A percentile compares a stretch with the other conserved stretches of the same genome.
phyloP scores from a whole-genome alignment of 1,140 invertebrate genomes.

The Penaeus indicus region DNA sequence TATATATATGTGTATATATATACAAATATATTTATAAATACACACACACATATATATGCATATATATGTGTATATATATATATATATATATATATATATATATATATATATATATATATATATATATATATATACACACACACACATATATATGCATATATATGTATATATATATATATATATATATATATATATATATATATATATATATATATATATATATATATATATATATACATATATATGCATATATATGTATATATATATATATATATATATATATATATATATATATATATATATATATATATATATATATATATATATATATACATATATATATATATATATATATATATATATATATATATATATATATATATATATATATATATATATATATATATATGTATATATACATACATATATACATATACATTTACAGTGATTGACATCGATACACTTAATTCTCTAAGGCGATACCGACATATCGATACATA shows the following conservation, averaged over 20 bases:
- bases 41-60: not conserved
- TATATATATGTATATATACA: conserved; percentile 38
- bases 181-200: conserved; percentile 34
- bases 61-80: conserved; percentile 5
- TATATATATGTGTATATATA: too few species aligned
- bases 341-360: not conserved
- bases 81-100: conserved; percentile 33
- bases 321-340: conserved; percentile 26
- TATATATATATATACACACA: not conserved
- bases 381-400: conserved; percentile 26
- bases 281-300: conserved; percentile 37
- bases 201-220: conserved; percentile 34
- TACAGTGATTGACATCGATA: conserved; percentile 12
- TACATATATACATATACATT: conserved; percentile 43
- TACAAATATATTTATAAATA: not conserved
- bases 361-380: conserved; percentile 29
- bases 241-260: conserved; percentile 5
- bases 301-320: conserved; percentile 34
- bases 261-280: conserved; percentile 34
- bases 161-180: conserved; percentile 35
- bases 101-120: conserved; percentile 35
- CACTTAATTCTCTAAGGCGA: conserved; percentile 18
- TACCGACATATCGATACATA: conserved; percentile 41
- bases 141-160: conserved; percentile 6
- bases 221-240: conserved; percentile 31